Conservation (phyloP, 2,113 vertebrate genomes). For the Podocnemis expansa region DNA sequence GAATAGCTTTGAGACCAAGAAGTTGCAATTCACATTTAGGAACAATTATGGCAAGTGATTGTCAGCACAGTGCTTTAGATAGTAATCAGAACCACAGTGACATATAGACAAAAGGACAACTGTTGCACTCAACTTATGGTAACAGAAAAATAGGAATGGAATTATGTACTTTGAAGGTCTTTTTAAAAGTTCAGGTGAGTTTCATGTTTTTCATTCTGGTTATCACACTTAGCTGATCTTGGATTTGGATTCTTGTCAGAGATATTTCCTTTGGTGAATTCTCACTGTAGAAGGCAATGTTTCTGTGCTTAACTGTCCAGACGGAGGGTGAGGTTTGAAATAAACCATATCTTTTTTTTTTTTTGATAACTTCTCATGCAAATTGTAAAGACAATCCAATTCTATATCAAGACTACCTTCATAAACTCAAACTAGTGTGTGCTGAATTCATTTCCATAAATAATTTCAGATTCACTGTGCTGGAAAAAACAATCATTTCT, state of each 20-base stretch:
- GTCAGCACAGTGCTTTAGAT: neutral
- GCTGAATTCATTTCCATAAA: neutral
- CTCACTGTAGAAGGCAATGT: neutral
- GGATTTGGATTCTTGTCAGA: neutral
- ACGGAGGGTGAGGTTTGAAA: conserved; percentile 26
- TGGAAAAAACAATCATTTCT: neutral
- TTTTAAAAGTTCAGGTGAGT: neutral
- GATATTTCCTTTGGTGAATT: conserved; percentile 3
- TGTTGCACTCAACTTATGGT: neutral
- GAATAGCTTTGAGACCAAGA: conserved; percentile 5
- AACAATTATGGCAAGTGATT: conserved; percentile 49
- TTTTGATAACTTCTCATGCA: neutral
- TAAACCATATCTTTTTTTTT: neutral
- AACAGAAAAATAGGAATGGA: neutral
- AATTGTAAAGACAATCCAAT: neutral
- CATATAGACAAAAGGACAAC: neutral
- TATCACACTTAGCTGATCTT: neutral
- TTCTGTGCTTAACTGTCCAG: conserved; percentile 37
- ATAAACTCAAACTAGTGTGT: neutral
- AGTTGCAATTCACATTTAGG: conserved; percentile 28
- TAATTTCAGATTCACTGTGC: neutral
- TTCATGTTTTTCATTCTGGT: neutral
- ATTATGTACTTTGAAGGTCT: neutral
- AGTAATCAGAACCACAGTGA: conserved; percentile 42
- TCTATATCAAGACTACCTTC: neutral